These are phyloP conservation scores for Siniperca obscura DNA, from an alignment of 2,797 vertebrate genomes.

Conservation along the genomic window DNA sequence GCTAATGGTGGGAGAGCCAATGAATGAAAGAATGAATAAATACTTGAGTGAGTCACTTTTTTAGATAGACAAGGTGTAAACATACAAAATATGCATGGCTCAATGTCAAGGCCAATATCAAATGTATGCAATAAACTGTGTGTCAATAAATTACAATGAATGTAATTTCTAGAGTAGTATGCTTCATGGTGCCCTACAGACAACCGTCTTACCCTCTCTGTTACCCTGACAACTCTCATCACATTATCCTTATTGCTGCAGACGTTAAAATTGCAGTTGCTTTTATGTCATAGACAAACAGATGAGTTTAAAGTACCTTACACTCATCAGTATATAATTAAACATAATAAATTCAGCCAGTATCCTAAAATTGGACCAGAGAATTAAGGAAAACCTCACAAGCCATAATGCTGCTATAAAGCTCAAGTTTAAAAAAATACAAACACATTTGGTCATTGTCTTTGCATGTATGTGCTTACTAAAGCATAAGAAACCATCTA, in stretches of 20 bases:
- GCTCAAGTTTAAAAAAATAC: background rate
- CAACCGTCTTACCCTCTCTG: background rate
- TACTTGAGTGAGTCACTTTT: background rate
- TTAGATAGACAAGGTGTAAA: background rate
- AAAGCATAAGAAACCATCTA: slow-evolving; percentile 23
- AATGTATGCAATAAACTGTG: background rate
- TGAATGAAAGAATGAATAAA: background rate
- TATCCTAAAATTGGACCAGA: slow-evolving; percentile 2
- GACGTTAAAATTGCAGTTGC: background rate
- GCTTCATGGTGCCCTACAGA: background rate
- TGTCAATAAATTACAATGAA: slow-evolving; percentile 7
- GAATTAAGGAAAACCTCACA: background rate
- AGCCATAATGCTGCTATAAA: background rate
- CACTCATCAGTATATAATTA: slow-evolving; percentile 23
- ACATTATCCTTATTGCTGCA: background rate
- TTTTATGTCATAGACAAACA: background rate
- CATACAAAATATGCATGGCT: slow-evolving; percentile 4
- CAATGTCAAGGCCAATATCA: background rate
- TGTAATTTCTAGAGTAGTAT: background rate
- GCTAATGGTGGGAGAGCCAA: background rate
- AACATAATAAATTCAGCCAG: background rate
- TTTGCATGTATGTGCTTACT: slow-evolving; percentile 24
- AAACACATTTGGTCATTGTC: background rate
- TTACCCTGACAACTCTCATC: slow-evolving; percentile 18
- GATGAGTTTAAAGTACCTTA: slow-evolving; percentile 30